Conservation (phyloP, 37 sponge, comb jelly and placozoan genomes). For the Beroe ovata region DNA sequence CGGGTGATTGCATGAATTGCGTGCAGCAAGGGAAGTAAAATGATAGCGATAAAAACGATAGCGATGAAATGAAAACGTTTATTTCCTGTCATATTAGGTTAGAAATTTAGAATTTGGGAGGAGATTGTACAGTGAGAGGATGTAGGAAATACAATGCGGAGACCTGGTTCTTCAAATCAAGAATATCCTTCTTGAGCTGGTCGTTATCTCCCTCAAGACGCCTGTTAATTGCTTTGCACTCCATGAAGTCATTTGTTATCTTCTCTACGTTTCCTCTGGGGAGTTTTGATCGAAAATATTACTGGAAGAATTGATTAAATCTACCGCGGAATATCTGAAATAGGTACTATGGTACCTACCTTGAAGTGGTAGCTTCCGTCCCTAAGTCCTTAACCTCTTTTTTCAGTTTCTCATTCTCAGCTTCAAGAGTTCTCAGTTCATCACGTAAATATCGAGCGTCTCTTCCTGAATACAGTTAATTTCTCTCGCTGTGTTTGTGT, state of each 20-base stretch:
- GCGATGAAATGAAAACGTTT: too few relatives aligned
- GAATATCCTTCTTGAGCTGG: constrained; percentile 51
- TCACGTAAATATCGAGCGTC: constrained; percentile 59
- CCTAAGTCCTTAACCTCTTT: constrained; percentile 54
- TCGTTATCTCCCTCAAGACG: constrained; percentile 59
- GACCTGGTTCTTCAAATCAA: constrained; percentile 63
- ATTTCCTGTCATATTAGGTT: too few relatives aligned
- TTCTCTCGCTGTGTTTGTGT: background rate
- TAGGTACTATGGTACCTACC: too few relatives aligned
- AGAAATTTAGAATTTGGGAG: too few relatives aligned
- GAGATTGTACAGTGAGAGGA: too few relatives aligned
- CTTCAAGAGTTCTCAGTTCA: constrained; percentile 37
- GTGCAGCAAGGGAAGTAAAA: background rate
- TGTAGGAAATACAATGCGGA: too few relatives aligned
- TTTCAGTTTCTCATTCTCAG: constrained; percentile 34
- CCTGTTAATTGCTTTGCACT: constrained; percentile 10
- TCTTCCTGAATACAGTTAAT: constrained; percentile 2
- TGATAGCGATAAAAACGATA: background rate
- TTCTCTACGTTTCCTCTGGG: constrained; percentile 49
- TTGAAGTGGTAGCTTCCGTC: background rate
- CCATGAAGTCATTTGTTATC: constrained; percentile 54
- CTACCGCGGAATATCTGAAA: too few relatives aligned
- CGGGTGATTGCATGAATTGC: too few relatives aligned
- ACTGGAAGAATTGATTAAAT: too few relatives aligned
- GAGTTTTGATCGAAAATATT: too few relatives aligned